Evolutionary conservation across 1,140 invertebrate species (phyloP), one percentile per base, ranked within the genome.

Genomic region (Lepidurus packardi): DNA sequence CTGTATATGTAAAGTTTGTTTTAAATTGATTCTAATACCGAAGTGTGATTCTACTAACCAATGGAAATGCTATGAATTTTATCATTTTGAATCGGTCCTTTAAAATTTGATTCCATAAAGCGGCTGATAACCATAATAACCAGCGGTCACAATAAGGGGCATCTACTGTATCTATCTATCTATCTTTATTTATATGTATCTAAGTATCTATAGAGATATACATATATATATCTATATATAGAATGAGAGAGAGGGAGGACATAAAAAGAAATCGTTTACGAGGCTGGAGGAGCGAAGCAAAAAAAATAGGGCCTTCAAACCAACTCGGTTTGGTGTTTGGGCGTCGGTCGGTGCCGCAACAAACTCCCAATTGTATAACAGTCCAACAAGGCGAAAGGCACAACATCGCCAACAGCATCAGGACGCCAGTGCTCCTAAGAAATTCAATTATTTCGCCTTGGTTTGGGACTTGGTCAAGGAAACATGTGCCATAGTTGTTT

Each of bases 371-470:
- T 65, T 65, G 16, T 65, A 65, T 65, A 65, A 65, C 53, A n/a
- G 9, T 16, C 53, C 9, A 65, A 21, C 16, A 65, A 65, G 53
- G 53, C 53, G 21, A 65, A 65, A 65, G 53, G 53, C 53, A 65
- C 53, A 65, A 65, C 53, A 65, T 65, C 53, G 53, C 53, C 53
- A 65, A 65, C 53, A 65, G 53, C 53, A 16, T 16, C 53, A 65
- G 53, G 21, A 65, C 53, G 53, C 53, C 53, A 21, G 16, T 65
- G 53, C 53, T 65, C 53, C 53, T 65, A 65, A 65, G 53, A 65
- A 65, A 65, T 65, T 65, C 53, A 65, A 65, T 65, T 65, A 65
- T 65, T 65, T 65, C 53, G 53, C 53, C 53, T 65, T 65, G 53
- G 53, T 65, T 65, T 16, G 53, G 53, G 53, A 65, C 53, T 65